Evolutionary conservation across 2,797 vertebrate genomes (phyloP).

Genomic region (Chelonia mydas): DNA sequence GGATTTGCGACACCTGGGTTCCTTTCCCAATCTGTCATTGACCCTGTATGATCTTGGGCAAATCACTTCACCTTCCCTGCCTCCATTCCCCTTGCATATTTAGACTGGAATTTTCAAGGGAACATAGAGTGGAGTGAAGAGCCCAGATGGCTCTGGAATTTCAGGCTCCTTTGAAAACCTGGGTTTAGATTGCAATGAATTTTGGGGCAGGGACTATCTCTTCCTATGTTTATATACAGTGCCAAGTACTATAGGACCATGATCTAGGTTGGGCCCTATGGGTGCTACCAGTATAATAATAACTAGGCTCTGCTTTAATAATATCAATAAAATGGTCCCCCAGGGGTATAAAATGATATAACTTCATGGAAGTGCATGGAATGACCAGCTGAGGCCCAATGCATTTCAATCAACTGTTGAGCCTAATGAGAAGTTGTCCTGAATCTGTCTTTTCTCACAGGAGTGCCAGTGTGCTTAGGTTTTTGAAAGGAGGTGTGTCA

Average conservation of each 20-base stretch:
- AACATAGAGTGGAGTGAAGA: background rate
- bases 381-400: background rate
- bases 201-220: background rate
- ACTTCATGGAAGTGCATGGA: background rate
- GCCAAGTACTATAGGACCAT: background rate
- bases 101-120: background rate
- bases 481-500: background rate
- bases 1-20: background rate
- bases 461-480: background rate
- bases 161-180: background rate
- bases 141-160: background rate
- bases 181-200: background rate
- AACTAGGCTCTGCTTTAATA: background rate
- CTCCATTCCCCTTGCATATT: too few species aligned
- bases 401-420: background rate
- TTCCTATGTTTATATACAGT: background rate
- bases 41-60: background rate
- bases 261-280: background rate
- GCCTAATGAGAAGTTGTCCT: background rate
- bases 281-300: background rate
- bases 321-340: background rate
- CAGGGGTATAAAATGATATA: background rate
- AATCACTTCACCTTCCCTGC: background rate
- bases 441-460: background rate
- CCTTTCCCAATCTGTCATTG: background rate